Evolutionary conservation across 2,888 invertebrate genomes (phyloP), one percentile per base, ranked within the genome.

Genomic region (Chalcosyrphus nemorum): DNA sequence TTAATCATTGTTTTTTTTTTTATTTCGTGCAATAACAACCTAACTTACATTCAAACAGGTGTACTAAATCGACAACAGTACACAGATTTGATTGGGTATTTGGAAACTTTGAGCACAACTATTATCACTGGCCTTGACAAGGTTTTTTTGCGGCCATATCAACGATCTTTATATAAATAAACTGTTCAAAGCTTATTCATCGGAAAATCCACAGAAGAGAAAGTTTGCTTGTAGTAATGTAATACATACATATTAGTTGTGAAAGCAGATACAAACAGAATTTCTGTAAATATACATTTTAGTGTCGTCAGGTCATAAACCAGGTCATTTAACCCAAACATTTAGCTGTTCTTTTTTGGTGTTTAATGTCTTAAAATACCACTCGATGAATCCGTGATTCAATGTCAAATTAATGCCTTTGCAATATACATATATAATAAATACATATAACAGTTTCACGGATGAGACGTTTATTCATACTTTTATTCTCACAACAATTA

Each of bases 401-500:
- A 11, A 32, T 7, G 4, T 38, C n/a, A n/a, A n/a, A n/a, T n/a
- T n/a, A n/a, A n/a, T n/a, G n/a, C n/a, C n/a, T n/a, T 57, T 38
- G 38, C n/a, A n/a, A 21, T 57, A 13, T 57, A 38, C 27, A 9
- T 27, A n/a, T n/a, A n/a, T n/a, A n/a, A n/a, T n/a, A 5, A 29
- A 29, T 1, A 43, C 15, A 11, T 59, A 27, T 3, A 35, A 5
- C 32, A 9, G 1, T 32, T 38, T 38, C 38, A 13, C 4, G 35
- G 4, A 2, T 35, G 32, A 7, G 11, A n/a, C n/a, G n/a, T 24
- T 24, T 24, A 24, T 24, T 4, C 0, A n/a, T 45, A 2, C 7
- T 11, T 2, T 5, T 35, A 13, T 21, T 52, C 65, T 7, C 65
- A 52, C 35, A 35, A 50, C 38, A 66, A 66, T 52, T 52, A 52